phyloP scores from a whole-genome alignment of 2,113 vertebrate genomes.

The Myiozetetes cayanensis region DNA sequence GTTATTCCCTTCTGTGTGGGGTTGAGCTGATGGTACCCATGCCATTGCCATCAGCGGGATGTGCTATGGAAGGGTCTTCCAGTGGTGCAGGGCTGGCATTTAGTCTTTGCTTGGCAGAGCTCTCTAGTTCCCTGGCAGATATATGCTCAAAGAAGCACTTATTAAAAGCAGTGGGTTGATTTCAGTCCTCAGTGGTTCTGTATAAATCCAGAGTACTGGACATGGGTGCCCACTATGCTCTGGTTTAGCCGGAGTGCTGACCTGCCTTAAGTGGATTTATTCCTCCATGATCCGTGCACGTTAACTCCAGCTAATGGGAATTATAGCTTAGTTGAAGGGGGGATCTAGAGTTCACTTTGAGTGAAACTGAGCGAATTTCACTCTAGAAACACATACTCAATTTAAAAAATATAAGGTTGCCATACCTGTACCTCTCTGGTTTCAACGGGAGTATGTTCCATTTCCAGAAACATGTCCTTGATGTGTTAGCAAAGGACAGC shows the following conservation, averaged over 20 bases:
- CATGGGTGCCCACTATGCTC: not conserved
- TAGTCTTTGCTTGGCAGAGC: not conserved
- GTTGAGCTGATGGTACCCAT: not conserved
- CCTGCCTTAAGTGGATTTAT: conserved; percentile 17
- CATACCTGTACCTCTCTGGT: not conserved
- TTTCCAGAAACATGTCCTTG: conserved; percentile 51
- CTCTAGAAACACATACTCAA: not conserved
- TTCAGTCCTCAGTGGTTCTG: rapidly evolving
- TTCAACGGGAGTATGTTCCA: not conserved
- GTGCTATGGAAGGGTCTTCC: not conserved
- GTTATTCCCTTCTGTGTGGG: not conserved
- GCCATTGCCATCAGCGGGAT: rapidly evolving
- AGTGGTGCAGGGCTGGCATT: rapidly evolving
- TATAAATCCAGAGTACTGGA: not conserved
- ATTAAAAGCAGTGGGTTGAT: not conserved
- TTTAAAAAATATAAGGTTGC: not conserved
- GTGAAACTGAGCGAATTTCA: conserved; percentile 24
- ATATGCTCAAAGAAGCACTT: not conserved
- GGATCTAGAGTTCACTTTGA: not conserved
- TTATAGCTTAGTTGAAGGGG: not conserved
- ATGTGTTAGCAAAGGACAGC: conserved; percentile 60
- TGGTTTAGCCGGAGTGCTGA: not conserved
- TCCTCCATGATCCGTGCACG: not conserved
- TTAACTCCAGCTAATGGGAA: conserved; percentile 22
- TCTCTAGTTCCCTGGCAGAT: not conserved